Evolutionary conservation across 2,888 invertebrate species (phyloP).

Genomic region (Parnassius mnemosyne): DNA sequence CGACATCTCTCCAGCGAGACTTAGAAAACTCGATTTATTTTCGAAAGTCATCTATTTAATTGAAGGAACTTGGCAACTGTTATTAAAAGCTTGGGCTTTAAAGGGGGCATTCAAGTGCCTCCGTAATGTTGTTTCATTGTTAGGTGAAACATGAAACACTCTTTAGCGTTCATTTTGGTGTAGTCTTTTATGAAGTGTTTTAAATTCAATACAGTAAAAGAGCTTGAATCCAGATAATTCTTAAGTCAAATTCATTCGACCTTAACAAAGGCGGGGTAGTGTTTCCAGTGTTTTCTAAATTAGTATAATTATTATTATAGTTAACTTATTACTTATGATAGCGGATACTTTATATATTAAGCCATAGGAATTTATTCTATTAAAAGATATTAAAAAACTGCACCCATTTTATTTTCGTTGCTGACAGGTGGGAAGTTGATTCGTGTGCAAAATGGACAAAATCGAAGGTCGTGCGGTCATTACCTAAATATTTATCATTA

Average conservation of each 20-base stretch:
- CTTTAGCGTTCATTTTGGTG: slow-evolving; percentile 26
- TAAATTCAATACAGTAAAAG: slow-evolving; percentile 15
- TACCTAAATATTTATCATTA: no score
- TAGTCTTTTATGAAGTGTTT: slow-evolving; percentile 24
- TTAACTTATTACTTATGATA: no score
- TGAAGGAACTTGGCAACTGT: slow-evolving; percentile 47
- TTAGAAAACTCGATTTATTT: slow-evolving; percentile 48
- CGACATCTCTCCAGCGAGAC: slow-evolving; percentile 33
- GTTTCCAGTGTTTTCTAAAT: no score
- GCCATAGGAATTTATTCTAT: no score
- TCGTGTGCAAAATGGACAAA: no score
- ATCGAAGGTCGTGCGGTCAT: no score
- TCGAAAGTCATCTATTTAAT: slow-evolving; percentile 56
- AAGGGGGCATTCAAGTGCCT: slow-evolving; percentile 33
- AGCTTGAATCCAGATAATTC: slow-evolving; percentile 12
- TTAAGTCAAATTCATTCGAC: slow-evolving; percentile 22
- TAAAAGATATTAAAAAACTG: no score
- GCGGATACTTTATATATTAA: no score
- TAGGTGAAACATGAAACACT: slow-evolving; percentile 36
- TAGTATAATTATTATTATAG: no score
- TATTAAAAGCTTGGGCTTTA: slow-evolving; percentile 34
- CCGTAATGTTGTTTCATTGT: slow-evolving; percentile 41
- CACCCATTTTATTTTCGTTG: no score
- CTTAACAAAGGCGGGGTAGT: slow-evolving; percentile 24
- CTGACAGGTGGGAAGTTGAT: no score